Conservation (phyloP, 1,140 invertebrate genomes). For the Periplaneta americana region DNA sequence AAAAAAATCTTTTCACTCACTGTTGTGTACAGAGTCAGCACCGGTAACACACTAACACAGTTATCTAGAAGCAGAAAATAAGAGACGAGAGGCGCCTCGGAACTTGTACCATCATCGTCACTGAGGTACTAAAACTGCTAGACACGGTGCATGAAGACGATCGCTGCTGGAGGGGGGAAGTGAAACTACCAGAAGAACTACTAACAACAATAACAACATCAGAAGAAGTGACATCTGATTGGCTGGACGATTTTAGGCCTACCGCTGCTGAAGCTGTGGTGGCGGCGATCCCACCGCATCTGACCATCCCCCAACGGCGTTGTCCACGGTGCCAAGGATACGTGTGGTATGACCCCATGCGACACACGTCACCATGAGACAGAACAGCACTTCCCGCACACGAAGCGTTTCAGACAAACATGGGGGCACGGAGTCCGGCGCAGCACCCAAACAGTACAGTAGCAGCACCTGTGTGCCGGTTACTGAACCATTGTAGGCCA, state of each 20-base stretch:
- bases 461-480: background rate
- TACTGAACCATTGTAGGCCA: background rate
- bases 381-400: background rate
- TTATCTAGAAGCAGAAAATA: background rate
- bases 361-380: constrained; percentile 8
- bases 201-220: background rate
- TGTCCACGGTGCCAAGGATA: constrained; percentile 5
- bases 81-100: background rate
- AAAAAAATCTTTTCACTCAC: background rate
- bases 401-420: background rate
- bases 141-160: background rate
- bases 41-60: background rate
- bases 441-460: background rate
- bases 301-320: constrained; percentile 1
- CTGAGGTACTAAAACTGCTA: background rate
- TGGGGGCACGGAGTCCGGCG: background rate
- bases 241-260: background rate
- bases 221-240: background rate
- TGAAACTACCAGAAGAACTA: background rate
- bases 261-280: background rate
- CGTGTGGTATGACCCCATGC: constrained; percentile 10
- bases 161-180: background rate
- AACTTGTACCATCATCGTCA: background rate
- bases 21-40: background rate
- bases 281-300: background rate